Base-by-base conservation (phyloP, 2,888 invertebrate genomes). In the Calliopum simillimum region DNA sequence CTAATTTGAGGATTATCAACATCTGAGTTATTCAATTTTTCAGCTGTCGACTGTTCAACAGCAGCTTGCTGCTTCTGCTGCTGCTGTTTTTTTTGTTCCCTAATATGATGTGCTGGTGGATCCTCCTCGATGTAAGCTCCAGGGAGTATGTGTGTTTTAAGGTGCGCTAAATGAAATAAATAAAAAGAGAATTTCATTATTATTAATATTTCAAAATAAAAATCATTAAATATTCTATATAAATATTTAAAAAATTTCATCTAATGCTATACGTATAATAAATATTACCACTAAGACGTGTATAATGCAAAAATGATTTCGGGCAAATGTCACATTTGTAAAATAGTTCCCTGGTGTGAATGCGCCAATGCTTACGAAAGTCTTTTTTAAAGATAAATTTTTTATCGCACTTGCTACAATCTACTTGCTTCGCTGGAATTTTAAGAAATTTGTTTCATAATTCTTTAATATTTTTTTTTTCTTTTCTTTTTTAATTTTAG, bases 301-400 rank as follows among this genome's bases (percentile, higher is more conserved):
- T 79, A 77, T 78, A 81, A 72, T 79, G 81, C 71, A 76, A 71
- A 78, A 82, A 81, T 6, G 81, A 76, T 65, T 76, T 76, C 41
- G 79, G 73, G 71, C 81, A 81, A 66, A 76, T 61, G 53, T 76
- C 76, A 67, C 81, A 81, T 72, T 81, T 81, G 80, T 82, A 81
- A 81, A 81, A 81, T 53, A 75, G 69, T 66, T 81, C 77, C 47
- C 76, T 75, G 68, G 76, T 80, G 73, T 81, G 81, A 68, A 71
- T 51, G 70, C 81, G 81, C 46, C 79, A 78, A 74, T 82, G 81
- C 71, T 81, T 80, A 69, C 79, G 82, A 66, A 80, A 75, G 61
- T 81, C 81, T 79, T 76, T 78, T 49, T 74, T 74, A 73, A 76
- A 76, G 53, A 68, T 73, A 75, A 81, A 82, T 55, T 73, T 68